Conservation (phyloP, 2,797 vertebrate species). For the Prunella strophiata region DNA sequence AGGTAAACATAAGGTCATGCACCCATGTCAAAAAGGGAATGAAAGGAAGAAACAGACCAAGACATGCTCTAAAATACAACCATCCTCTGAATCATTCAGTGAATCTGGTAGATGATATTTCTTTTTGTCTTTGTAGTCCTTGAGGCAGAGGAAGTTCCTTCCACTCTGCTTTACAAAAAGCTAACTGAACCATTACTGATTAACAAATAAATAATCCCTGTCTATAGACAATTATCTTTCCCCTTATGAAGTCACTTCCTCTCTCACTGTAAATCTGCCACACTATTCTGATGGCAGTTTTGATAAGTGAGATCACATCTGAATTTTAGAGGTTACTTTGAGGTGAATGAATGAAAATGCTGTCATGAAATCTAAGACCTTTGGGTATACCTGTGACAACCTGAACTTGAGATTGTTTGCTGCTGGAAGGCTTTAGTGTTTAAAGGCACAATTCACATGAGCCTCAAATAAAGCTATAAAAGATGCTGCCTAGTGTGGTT, state of each 20-base stretch:
- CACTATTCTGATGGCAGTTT: background rate
- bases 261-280: background rate
- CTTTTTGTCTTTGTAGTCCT: background rate
- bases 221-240: background rate
- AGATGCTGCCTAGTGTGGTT: background rate
- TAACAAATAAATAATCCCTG: slow-evolving; percentile 37
- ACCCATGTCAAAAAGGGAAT: background rate
- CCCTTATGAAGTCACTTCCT: slow-evolving; percentile 5
- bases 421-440: background rate
- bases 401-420: background rate
- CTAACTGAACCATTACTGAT: slow-evolving; percentile 7
- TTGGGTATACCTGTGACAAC: background rate
- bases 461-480: slow-evolving; percentile 30
- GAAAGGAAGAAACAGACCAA: background rate
- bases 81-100: background rate
- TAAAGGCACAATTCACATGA: slow-evolving; percentile 47
- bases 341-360: background rate
- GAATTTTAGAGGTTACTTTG: slow-evolving; percentile 9
- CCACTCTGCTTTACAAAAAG: background rate
- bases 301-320: background rate
- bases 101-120: background rate
- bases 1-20: background rate
- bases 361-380: background rate
- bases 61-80: background rate
- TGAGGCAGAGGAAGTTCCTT: slow-evolving; percentile 1